phyloP scores from a whole-genome alignment of 2,113 vertebrate species.

The Dolichallabes microphthalmus region DNA sequence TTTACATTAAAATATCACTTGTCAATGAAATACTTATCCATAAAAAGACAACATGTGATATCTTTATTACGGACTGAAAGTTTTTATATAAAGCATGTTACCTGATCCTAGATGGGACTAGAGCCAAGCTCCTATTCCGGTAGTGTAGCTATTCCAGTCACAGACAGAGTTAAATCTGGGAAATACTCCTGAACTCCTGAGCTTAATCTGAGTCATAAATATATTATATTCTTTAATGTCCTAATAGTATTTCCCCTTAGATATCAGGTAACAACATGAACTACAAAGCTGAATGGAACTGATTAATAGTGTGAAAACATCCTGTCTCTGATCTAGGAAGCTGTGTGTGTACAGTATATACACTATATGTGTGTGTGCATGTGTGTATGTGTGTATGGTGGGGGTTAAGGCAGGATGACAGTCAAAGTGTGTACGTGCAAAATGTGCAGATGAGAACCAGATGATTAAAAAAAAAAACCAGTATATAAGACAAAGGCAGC shows the following conservation, averaged over 20 bases:
- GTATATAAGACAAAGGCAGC: neutral
- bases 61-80: neutral
- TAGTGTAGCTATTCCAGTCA: neutral
- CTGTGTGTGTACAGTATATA: too few species aligned
- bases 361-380: too few species aligned
- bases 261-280: constrained; percentile 25
- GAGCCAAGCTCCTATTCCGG: neutral
- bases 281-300: constrained; percentile 6
- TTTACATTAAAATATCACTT: constrained; percentile 33
- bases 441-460: constrained; percentile 2
- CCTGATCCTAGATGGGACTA: constrained; percentile 17
- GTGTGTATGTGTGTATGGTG: neutral
- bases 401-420: constrained; percentile 22
- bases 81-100: constrained; percentile 28
- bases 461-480: neutral
- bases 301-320: constrained; percentile 22
- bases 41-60: constrained; percentile 42
- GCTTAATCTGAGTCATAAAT: constrained; percentile 13
- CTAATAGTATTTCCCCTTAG: constrained; percentile 23
- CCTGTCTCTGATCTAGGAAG: constrained; percentile 26
- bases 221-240: constrained; percentile 26
- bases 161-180: neutral
- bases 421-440: too few species aligned
- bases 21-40: constrained; percentile 49
- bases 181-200: constrained; percentile 1